Evolutionary conservation across 2,888 invertebrate genomes (phyloP), one percentile per base, ranked within the genome.

Genomic region (Sesia apiformis): DNA sequence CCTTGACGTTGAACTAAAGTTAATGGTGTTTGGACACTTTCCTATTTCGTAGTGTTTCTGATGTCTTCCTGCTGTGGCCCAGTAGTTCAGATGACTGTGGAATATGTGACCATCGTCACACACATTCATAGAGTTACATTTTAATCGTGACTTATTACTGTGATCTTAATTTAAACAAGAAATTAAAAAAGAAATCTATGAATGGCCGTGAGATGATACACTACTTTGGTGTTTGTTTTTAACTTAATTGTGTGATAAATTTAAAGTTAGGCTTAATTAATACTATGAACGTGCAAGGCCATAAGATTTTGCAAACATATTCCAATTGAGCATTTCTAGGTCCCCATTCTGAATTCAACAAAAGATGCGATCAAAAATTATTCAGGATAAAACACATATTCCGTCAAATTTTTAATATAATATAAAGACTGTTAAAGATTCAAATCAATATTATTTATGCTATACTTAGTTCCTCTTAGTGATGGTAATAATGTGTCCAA

Each of bases 151-250:
- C 87, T 87, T 88, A 86, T 83, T 81, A 83, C 89, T 89, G 89
- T 89, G 89, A 89, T 89, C 86, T 84, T 89, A 89, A 85, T 89
- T 89, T 89, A 88, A 87, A 74, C 75, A 78, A 83, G 77, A 77
- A 77, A 84, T 81, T 82, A 86, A 83, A 85, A 81, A 80, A 85
- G 76, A 78, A 81, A 80, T 85, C 86, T 86, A 74, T 81, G 83
- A 77, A 81, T 78, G 78, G 60, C 66, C 67, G 78, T 73, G 79
- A 58, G 84, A 85, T 76, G 83, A 82, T 84, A 74, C 65, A 71
- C 72, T 74, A 69, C 76, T 68, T 72, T 56, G 23, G 70, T 78
- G 80, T 76, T 76, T 76, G 69, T 78, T 81, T 74, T 79, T 84
- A 81, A 84, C 74, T 85, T 84, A 84, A 83, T 83, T 76, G 79